These are phyloP conservation scores for Whitmania pigra DNA, from an alignment of 1,140 invertebrate genomes.

Conservation along the genomic window DNA sequence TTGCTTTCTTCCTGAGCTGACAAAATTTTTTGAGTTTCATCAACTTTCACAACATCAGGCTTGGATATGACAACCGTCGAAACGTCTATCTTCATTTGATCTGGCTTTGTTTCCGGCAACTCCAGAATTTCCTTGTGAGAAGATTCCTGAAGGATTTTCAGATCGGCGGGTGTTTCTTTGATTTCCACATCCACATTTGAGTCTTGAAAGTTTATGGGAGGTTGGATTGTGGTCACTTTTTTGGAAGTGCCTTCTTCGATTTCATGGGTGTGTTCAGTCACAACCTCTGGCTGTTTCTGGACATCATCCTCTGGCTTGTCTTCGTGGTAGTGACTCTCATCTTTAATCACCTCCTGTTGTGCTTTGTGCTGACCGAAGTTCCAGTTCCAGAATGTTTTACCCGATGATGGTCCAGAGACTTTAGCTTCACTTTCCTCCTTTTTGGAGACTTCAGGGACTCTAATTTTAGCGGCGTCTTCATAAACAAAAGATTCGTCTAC, in stretches of 20 bases:
- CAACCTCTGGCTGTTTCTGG: no score
- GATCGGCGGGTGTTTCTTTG: no score
- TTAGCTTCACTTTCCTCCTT: not conserved
- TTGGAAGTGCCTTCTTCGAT: no score
- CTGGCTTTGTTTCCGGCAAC: no score
- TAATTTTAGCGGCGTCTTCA: conserved; percentile 4
- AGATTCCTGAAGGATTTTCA: no score
- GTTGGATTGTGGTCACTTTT: no score
- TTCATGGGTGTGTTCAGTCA: no score
- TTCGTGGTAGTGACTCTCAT: conserved; percentile 10
- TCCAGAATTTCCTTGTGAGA: no score
- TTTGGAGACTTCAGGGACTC: not conserved
- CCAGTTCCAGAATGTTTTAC: conserved; percentile 12
- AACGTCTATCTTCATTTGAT: no score
- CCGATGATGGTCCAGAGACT: not conserved
- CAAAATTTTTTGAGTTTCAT: not conserved
- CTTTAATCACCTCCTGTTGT: conserved; percentile 6
- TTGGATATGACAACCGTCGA: no score
- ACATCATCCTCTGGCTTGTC: not conserved
- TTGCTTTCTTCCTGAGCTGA: not conserved
- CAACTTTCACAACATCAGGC: not conserved
- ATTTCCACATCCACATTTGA: no score
- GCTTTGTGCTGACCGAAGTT: not conserved
- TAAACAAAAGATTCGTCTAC: conserved; percentile 7
- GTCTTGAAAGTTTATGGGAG: no score